A percentile compares a stretch with the other conserved stretches of the same genome.
These are phyloP conservation scores for Puma concolor DNA, from an alignment of 2,113 vertebrate genomes.

Conservation along the genomic window DNA sequence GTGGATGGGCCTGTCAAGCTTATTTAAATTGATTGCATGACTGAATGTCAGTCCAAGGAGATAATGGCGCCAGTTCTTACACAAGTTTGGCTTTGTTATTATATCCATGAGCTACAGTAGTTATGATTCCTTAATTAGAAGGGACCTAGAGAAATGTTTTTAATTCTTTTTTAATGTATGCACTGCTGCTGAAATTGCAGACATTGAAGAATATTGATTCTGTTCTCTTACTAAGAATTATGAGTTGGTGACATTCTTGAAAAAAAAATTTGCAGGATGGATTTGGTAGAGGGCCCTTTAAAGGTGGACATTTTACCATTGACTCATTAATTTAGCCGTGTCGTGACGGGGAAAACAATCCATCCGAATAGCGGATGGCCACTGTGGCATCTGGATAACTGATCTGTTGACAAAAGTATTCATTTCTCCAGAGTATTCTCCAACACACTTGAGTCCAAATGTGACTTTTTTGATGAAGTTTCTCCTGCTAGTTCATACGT, in stretches of 20 bases:
- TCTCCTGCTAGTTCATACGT: neutral
- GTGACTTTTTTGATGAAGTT: neutral
- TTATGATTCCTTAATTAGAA: constrained; percentile 43
- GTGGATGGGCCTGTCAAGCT: constrained; percentile 33
- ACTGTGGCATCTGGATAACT: neutral
- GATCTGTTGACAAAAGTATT: neutral
- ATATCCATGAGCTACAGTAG: constrained; percentile 29
- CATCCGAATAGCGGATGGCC: neutral
- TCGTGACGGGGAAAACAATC: neutral
- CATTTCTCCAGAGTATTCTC: neutral
- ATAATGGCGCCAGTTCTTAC: neutral
- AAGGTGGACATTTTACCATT: neutral
- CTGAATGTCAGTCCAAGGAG: constrained; percentile 44
- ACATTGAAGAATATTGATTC: constrained; percentile 38
- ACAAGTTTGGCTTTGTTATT: constrained; percentile 33
- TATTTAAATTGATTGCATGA: constrained; percentile 72
- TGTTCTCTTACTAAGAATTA: constrained; percentile 25
- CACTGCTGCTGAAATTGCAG: neutral
- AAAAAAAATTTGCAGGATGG: neutral
- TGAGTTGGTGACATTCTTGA: neutral
- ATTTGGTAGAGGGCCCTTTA: neutral
- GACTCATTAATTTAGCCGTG: neutral
- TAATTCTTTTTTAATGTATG: neutral
- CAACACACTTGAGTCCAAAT: neutral
- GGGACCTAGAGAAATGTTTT: constrained; percentile 10